Evolutionary conservation across 2,888 invertebrate genomes (phyloP), one percentile per base, ranked within the genome.

Genomic region (Apeira syringaria): DNA sequence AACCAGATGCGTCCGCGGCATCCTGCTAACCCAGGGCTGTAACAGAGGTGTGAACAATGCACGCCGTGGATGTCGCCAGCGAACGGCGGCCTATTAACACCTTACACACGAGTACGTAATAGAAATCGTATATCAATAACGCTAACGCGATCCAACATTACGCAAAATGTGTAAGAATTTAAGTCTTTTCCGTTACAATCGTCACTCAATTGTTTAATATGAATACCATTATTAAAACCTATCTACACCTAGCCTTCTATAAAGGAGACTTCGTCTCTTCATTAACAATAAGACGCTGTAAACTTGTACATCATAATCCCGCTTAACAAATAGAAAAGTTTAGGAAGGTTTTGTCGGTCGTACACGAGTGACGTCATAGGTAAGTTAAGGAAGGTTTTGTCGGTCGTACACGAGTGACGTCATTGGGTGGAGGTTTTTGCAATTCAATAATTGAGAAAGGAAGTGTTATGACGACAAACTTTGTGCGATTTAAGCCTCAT

Each of bases 121-220:
- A 78, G 73, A 74, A 79, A 76, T 70, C 69, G 74, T 80, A 78
- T 79, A 86, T 74, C 74, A 78, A 79, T 71, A 83, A 84, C 76
- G 64, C 78, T 75, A 84, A 83, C 81, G 75, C 73, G 80, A 72
- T 83, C 83, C 80, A 87, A 86, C 82, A 88, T 83, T 81, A 78
- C 80, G 80, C 84, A 84, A 79, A 82, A 72, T 78, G 76, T 80
- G 70, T 79, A 80, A 81, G 85, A 83, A 82, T 88, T 44, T 89
- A 81, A 88, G 88, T 88, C 88, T 88, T 89, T 71, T 89, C 83
- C 82, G 88, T 88, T 89, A 77, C 88, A 84, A 74, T 83, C 80
- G 80, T 86, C 85, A 86, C 80, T 80, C 79, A 68, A 75, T 82
- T 80, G 71, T 78, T 74, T 80, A 83, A 78, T 72, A 75, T 80